Conservation (phyloP, 2,888 invertebrate genomes). For the Thalpophila matura region DNA sequence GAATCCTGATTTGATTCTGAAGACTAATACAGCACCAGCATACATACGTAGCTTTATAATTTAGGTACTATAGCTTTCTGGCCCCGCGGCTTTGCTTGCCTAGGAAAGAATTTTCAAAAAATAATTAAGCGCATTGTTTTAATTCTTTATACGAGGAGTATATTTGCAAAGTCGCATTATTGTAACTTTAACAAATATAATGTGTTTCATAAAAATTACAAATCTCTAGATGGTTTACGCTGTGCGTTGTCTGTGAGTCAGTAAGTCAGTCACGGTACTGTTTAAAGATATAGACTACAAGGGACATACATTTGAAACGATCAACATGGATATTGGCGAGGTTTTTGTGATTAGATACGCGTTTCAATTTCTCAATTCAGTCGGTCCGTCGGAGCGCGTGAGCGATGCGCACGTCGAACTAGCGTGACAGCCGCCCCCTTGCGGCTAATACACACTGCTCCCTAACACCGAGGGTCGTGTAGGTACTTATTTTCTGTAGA, state of each 20-base stretch:
- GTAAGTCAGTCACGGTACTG: no score
- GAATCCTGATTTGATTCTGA: constrained; percentile 69
- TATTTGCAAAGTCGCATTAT: no score
- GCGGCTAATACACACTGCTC: constrained; percentile 52
- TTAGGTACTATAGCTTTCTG: no score
- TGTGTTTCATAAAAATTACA: no score
- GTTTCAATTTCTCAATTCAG: constrained; percentile 89
- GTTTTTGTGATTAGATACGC: constrained; percentile 78
- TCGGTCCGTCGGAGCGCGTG: constrained; percentile 85
- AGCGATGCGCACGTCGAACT: constrained; percentile 82
- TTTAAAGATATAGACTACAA: no score
- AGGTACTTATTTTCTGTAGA: constrained; percentile 31
- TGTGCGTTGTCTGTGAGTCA: no score
- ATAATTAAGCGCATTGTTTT: no score
- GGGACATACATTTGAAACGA: constrained; percentile 58
- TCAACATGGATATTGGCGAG: constrained; percentile 63
- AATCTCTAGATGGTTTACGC: no score
- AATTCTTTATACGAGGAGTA: no score
- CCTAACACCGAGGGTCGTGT: constrained; percentile 39
- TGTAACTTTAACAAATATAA: no score
- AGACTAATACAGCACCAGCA: constrained; percentile 35
- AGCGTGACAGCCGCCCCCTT: constrained; percentile 73
- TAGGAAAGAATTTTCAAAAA: no score
- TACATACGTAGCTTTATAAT: constrained; percentile 51
- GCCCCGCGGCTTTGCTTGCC: no score